Evolutionary conservation across 2,113 vertebrate species (phyloP).

Genomic region (Nicator chloris): DNA sequence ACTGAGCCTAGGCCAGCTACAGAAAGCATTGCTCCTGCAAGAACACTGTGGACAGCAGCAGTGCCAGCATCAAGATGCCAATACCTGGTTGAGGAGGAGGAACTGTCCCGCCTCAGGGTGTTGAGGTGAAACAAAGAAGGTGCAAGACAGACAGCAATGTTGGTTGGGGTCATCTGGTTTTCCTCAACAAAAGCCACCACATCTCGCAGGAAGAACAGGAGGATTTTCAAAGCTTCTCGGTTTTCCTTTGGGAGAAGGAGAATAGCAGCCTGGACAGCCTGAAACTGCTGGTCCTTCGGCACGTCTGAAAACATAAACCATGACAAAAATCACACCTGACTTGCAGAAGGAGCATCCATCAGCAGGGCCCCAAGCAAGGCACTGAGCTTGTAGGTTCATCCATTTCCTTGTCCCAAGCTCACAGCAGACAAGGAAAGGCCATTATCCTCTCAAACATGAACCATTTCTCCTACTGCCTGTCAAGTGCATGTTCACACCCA

Average conservation of each 20-base stretch:
- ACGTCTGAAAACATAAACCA: conserved; percentile 67
- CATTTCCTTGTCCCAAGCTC: background rate
- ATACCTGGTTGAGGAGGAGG: conserved; percentile 71
- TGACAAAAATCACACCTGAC: accelerated
- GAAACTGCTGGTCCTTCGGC: conserved; percentile 83
- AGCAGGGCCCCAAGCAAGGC: background rate
- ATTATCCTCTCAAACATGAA: background rate
- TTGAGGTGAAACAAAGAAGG: conserved; percentile 90
- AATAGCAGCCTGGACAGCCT: conserved; percentile 82
- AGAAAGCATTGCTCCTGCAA: background rate
- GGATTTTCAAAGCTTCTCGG: conserved; percentile 79
- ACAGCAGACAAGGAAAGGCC: background rate
- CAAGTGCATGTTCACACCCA: background rate
- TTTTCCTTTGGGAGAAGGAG: conserved; percentile 87
- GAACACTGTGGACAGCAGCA: background rate
- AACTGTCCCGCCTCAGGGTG: conserved; percentile 73
- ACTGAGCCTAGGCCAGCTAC: background rate
- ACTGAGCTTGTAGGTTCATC: background rate
- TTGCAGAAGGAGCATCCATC: background rate
- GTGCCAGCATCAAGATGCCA: background rate
- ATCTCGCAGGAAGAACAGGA: conserved; percentile 83
- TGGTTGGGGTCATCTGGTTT: conserved; percentile 91
- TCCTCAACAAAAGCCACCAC: conserved; percentile 81
- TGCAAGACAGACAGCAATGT: conserved; percentile 86
- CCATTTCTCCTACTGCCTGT: background rate